phyloP scores from a whole-genome alignment of 2,888 invertebrate species.

The Oasisia sp. region DNA sequence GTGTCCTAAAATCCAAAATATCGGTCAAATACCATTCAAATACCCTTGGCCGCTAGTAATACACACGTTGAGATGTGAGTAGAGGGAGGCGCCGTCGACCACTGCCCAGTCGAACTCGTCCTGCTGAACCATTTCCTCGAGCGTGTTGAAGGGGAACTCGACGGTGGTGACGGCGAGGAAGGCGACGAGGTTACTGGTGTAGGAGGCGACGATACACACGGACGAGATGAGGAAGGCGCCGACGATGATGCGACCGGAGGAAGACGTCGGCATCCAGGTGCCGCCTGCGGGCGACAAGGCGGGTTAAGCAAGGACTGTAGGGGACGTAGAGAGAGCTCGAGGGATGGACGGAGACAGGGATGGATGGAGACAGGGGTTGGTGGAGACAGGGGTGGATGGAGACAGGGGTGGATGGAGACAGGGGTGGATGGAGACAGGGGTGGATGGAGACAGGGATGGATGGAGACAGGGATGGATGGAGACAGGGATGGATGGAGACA shows the following conservation, averaged over 20 bases:
- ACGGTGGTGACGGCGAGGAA: constrained; percentile 52
- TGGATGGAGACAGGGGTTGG: too few species aligned
- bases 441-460: too few species aligned
- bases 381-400: too few species aligned
- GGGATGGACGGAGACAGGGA: too few species aligned
- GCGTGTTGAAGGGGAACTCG: constrained; percentile 48
- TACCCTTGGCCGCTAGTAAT: too few species aligned
- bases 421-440: too few species aligned
- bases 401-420: too few species aligned
- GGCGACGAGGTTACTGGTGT: constrained; percentile 59
- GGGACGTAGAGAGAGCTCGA: too few species aligned
- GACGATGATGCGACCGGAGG: constrained; percentile 32
- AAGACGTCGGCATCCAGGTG: constrained; percentile 26
- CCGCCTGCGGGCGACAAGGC: background rate
- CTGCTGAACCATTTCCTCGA: constrained; percentile 48
- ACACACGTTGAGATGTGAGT: background rate
- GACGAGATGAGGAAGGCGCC: constrained; percentile 36
- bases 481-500: too few species aligned
- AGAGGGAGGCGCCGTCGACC: constrained; percentile 29
- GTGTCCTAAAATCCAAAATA: too few species aligned
- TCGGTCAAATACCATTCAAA: too few species aligned
- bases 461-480: too few species aligned
- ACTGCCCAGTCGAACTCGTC: constrained; percentile 49
- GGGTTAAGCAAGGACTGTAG: background rate
- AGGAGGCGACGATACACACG: constrained; percentile 54